phyloP scores from a whole-genome alignment of 2,888 invertebrate species.

The Eupithecia inturbata region DNA sequence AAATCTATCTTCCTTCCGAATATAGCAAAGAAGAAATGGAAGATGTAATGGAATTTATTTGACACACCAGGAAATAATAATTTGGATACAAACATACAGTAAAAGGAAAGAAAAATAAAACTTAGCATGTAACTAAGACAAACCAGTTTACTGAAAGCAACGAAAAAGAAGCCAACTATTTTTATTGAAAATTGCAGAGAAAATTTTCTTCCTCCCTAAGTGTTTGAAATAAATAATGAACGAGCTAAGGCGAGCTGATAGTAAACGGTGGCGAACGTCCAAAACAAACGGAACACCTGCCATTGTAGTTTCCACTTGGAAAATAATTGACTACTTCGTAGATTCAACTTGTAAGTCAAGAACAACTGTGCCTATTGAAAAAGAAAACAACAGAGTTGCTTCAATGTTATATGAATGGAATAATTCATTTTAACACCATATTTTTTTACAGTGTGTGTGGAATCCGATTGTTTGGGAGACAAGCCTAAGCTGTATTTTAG shows the following conservation, averaged over 20 bases:
- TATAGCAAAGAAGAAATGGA: neutral
- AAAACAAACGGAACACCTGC: conserved; percentile 3
- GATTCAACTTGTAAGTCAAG: neutral
- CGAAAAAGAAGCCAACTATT: neutral
- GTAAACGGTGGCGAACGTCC: neutral
- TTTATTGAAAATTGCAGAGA: neutral
- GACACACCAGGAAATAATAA: neutral
- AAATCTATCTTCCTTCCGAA: neutral
- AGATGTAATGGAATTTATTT: neutral
- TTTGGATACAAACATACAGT: neutral
- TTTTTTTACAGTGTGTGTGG: neutral
- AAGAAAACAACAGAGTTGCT: neutral
- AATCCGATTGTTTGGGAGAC: neutral
- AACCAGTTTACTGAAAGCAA: neutral
- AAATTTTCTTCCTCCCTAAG: neutral
- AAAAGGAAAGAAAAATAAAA: neutral
- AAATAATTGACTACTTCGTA: neutral
- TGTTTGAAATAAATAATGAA: neutral
- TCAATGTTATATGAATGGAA: neutral
- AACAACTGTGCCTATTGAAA: neutral
- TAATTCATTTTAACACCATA: neutral
- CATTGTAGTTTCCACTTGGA: neutral
- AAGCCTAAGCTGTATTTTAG: too few species aligned
- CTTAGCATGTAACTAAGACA: neutral
- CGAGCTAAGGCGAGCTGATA: neutral